phyloP scores from a whole-genome alignment of 2,797 vertebrate species.

The Knipowitschia caucasica region DNA sequence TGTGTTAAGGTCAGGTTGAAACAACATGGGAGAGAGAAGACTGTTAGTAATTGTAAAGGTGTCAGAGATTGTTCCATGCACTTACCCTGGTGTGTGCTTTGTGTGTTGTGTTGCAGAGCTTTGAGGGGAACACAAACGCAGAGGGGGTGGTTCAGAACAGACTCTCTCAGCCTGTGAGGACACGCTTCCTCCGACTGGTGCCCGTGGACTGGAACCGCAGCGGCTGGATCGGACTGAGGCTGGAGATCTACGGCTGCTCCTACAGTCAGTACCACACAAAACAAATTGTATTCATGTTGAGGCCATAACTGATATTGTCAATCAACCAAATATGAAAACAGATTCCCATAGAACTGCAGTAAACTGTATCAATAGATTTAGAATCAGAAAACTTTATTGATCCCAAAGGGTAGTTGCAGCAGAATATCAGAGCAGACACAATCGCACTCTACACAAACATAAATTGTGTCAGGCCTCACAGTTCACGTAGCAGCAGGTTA shows the following conservation, averaged over 20 bases:
- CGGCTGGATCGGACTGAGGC: slow-evolving; percentile 85
- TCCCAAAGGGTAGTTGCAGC: too few species aligned
- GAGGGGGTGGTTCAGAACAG: slow-evolving; percentile 88
- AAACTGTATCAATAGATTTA: too few species aligned
- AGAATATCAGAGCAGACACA: too few species aligned
- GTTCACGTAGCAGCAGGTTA: too few species aligned
- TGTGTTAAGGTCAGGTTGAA: too few species aligned
- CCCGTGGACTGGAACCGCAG: slow-evolving; percentile 86
- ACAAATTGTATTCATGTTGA: not conserved
- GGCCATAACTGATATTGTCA: too few species aligned
- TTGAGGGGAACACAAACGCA: slow-evolving; percentile 88
- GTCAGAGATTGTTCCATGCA: not conserved
- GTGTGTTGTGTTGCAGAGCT: slow-evolving; percentile 71
- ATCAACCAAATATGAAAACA: too few species aligned
- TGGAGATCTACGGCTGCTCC: slow-evolving; percentile 90
- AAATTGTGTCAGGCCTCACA: too few species aligned
- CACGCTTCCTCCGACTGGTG: slow-evolving; percentile 87
- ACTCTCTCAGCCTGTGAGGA: slow-evolving; percentile 83
- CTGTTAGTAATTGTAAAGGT: not conserved
- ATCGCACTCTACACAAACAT: too few species aligned
- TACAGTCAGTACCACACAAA: slow-evolving; percentile 84
- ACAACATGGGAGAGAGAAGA: too few species aligned
- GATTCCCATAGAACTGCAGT: not conserved
- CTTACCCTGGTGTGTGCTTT: not conserved
- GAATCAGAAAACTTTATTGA: too few species aligned